Base-by-base conservation (phyloP, 2,797 vertebrate genomes). In the Sebastes cheni region DNA sequence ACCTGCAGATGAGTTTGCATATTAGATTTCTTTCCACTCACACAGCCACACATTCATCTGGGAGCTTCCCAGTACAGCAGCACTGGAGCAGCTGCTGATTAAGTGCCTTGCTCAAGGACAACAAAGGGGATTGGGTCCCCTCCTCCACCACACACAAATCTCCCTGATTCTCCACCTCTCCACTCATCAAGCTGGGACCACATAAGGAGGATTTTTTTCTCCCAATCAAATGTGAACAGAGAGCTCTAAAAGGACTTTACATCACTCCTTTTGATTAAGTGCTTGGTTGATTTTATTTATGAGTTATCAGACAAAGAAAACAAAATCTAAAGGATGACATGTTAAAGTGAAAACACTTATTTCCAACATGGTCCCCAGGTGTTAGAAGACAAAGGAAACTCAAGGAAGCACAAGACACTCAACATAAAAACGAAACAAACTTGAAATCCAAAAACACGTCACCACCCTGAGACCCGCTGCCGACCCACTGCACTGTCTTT, bases 101-200 rank as follows among this genome's bases (percentile, higher is more conserved):
- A 84, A 83, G 83, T 85, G 82, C 83, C 81, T 90, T 90, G 73
- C 85, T 90, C 76, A 88, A 85, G 39, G 72, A 87, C 85, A 67
- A 10, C 75, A 60, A 14, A 77, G 67, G 65, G 85, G 77, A 87
- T 36, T 52, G 78, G 50, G 22, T 64, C 27, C 60, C 27, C 60
- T 30, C 42, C 80, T 50, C 23, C 22, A 3, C 32, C 65, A 42
- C 22, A 68, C 25, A 30, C 46, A 22, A 5, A 27, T 20, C 29
- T 70, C 64, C 13, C 14, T 25, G 58, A 77, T 75, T 69, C 52
- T 62, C 55, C 42, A 62, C 54, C 68, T 77, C 67, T 78, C 36
- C 30, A 59, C 74, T 81, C 69, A 73, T 18, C 20, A 7, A 65
- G 60, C 54, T 6, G 46, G 39, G 23, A 69, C 52, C 20, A 8